Percentiles rank a stretch among this genome's conserved stretches.
These are phyloP conservation scores for Centropus unirufus DNA, from an alignment of 2,113 vertebrate genomes.

Conservation along the genomic window DNA sequence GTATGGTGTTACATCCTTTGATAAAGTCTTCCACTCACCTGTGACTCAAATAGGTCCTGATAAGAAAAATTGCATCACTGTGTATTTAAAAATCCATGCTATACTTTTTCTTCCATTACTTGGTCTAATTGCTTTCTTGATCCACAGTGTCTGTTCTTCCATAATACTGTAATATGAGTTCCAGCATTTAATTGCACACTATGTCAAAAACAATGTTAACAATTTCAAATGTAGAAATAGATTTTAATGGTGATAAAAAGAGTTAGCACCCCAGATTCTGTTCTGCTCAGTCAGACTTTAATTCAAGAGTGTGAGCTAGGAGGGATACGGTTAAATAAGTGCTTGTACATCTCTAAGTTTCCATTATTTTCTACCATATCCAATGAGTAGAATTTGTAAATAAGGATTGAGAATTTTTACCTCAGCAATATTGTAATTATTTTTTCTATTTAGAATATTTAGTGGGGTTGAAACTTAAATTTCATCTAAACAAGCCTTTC, in stretches of 20 bases:
- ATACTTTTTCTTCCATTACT: background rate
- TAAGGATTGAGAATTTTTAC: background rate
- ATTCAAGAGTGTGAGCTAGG: background rate
- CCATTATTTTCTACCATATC: background rate
- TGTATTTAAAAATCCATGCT: constrained; percentile 3
- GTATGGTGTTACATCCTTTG: background rate
- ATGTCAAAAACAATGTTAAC: background rate
- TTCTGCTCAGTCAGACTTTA: background rate
- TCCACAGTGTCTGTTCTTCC: background rate
- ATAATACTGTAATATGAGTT: background rate
- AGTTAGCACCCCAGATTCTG: background rate
- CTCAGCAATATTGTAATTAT: background rate
- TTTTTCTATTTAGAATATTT: background rate
- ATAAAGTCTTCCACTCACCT: background rate
- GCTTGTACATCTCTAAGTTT: background rate
- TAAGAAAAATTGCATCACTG: background rate
- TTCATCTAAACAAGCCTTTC: background rate
- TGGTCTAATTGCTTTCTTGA: background rate
- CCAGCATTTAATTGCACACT: background rate
- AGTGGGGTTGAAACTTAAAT: background rate
- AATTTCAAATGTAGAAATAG: background rate
- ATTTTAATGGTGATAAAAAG: background rate
- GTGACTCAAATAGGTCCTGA: background rate
- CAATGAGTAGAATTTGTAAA: background rate
- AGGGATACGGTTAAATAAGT: background rate